Evolutionary conservation across 2,797 vertebrate species (phyloP).

Genomic region (Catostomus latipinnis): DNA sequence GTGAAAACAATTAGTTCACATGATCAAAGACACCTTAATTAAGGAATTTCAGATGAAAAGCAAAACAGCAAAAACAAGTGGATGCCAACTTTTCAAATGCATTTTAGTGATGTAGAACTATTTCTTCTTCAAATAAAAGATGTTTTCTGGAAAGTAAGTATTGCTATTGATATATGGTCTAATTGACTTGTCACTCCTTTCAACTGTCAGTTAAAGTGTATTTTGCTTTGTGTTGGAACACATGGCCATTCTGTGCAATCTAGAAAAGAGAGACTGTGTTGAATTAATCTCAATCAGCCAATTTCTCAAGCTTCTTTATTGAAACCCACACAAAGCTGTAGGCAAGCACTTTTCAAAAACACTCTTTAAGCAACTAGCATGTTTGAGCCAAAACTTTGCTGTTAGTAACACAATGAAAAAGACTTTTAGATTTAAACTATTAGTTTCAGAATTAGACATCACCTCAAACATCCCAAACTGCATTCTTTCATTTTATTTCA

Average conservation of each 20-base stretch:
- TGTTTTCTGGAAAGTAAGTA: neutral
- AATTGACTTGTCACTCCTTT: neutral
- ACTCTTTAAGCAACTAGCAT: neutral
- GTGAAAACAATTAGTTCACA: too few relatives aligned
- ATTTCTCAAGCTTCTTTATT: slow-evolving; percentile 20
- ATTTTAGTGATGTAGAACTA: too few relatives aligned
- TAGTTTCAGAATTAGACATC: slow-evolving; percentile 12
- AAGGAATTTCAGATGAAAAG: too few relatives aligned
- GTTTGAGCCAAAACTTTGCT: slow-evolving; percentile 12
- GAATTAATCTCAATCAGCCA: neutral
- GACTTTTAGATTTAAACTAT: neutral
- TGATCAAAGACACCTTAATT: too few relatives aligned
- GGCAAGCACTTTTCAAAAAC: slow-evolving; percentile 11
- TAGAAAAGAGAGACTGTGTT: neutral
- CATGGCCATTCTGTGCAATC: slow-evolving; percentile 17
- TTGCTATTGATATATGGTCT: neutral
- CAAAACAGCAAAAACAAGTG: too few relatives aligned
- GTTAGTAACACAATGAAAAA: neutral
- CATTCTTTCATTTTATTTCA: slow-evolving; percentile 26
- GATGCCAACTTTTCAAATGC: too few relatives aligned
- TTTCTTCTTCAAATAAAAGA: neutral
- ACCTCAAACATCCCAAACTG: slow-evolving; percentile 2
- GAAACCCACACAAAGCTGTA: slow-evolving; percentile 18
- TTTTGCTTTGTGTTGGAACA: neutral
- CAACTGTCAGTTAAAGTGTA: slow-evolving; percentile 9